Evolutionary conservation across 2,888 invertebrate species (phyloP), one percentile per base, ranked within the genome.

Genomic region (Ormia ochracea): DNA sequence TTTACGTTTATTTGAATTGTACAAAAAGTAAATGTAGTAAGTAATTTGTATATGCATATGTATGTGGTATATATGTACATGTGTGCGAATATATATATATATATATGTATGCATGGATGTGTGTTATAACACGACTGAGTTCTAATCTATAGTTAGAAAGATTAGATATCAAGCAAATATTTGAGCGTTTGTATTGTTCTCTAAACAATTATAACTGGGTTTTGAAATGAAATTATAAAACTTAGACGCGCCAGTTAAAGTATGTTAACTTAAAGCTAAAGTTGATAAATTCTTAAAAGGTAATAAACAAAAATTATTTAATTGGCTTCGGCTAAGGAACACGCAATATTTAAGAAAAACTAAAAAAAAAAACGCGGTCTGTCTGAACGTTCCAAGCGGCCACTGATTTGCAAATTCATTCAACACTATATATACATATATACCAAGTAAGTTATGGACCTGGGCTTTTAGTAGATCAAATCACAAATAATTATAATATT

Each of bases 91-190:
- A 65, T 69, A 36, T 36, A 48, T 9, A 48, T 23, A 41, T 31
- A 48, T 4, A 14, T 17, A 41, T 41, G 26, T 9, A 23, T 12
- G 19, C 23, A 12, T 21, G 2, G 38, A 12, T 61, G 28, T 50
- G 59, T 26, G 14, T 54, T 70, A 58, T 48, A 48, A 48, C 36
- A 70, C n/a, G 43, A 33, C 72, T 33, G 12, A 14, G 72, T 81
- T 80, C 84, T 88, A 88, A 88, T 88, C 87, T 87, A 82, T 82
- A 85, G 84, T 85, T 87, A 72, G 14, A 81, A 76, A 87, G 88
- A 88, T 88, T 86, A 89, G 88, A 89, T 88, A 88, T 87, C 58
- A 12, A 12, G 33, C 12, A 59, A 56, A 38, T 54, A 63, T 83
- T 63, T 59, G 19, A 63, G 31, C 45, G 45, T 61, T 59, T 59